These are phyloP conservation scores for Dermatophagoides farinae DNA, from an alignment of 1,140 invertebrate genomes.

Conservation along the genomic window DNA sequence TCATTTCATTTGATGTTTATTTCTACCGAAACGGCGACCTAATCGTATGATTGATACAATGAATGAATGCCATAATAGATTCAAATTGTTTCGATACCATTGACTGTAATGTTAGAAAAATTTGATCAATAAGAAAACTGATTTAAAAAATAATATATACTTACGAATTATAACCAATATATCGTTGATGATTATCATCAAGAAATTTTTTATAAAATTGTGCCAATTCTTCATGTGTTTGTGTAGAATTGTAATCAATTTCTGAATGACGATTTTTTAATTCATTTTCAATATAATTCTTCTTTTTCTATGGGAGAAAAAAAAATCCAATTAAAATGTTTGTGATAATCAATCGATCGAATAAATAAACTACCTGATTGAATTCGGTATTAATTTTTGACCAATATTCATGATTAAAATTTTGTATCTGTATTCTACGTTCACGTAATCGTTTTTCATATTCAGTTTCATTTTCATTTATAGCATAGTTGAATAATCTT, in stretches of 20 bases:
- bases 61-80: conserved; percentile 14
- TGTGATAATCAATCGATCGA: neutral
- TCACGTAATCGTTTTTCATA: conserved; percentile 41
- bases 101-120: conserved; percentile 1
- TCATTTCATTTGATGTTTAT: too few species aligned
- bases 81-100: conserved; percentile 10
- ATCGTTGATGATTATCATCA: conserved; percentile 2
- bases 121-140: neutral
- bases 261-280: neutral
- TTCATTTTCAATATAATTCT: conserved; percentile 16
- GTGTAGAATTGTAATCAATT: neutral
- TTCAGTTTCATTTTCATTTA: conserved; percentile 36
- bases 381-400: conserved; percentile 42
- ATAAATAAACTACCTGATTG: conserved; percentile 25
- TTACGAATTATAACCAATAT: conserved; percentile 14
- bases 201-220: conserved; percentile 14
- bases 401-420: conserved; percentile 67
- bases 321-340: neutral
- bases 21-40: too few species aligned
- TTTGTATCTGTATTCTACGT: conserved; percentile 40
- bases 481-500: conserved; percentile 42
- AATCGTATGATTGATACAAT: neutral
- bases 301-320: conserved; percentile 21
- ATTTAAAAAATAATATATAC: neutral
- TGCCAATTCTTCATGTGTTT: conserved; percentile 11